Base-by-base conservation (phyloP, 2,113 vertebrate genomes). In the Pteruthius melanotis region DNA sequence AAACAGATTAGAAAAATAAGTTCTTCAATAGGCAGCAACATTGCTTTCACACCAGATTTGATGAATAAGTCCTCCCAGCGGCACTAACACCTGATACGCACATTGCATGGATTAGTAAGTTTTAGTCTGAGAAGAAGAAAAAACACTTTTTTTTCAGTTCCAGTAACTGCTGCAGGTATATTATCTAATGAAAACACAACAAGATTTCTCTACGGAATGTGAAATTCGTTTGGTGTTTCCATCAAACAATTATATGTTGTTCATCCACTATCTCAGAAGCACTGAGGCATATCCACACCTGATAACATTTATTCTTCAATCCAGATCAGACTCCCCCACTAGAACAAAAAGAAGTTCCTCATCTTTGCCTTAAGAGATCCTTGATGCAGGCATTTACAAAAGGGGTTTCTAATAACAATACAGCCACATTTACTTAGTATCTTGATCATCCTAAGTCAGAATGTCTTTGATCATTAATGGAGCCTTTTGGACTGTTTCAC, bases 201-300 rank as follows among this genome's bases (percentile, higher is more conserved):
- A 94, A 96, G 82, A 96, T 94, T 97, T 97, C 94, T 97, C 83
- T 80, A 92, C 96, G 92, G 86, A 97, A 96, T 76, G 35, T 92
- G 78, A 91, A 95, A 96, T 87, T 87, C 10, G 2, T 93, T 96
- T 96, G 83, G 50, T 90, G 57, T 95, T 97, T 88, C 85, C 87
- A 95, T 80, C 90, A 94, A 96, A 96, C 94, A 97, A 97, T 96
- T 97, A 88, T 75, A 80, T 71, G 82, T 87, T 94, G 71, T 87
- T 97, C 83, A 93, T 68, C 52, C 71, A 86, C 53, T 53, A 92
- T 92, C 91, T 86, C 27, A 78, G 83, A 96, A 88, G 95, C 61
- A 89, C 44, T 76, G 78, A 95, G 69, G 94, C 77, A 95, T 88
- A 96, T 86, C 94, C n/a, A 92, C 49, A 65, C 50, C 84, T 95